A percentile compares a stretch with the other conserved stretches of the same genome.
Conservation (phyloP, 2,113 vertebrate genomes). For the Ammodytes dubius region DNA sequence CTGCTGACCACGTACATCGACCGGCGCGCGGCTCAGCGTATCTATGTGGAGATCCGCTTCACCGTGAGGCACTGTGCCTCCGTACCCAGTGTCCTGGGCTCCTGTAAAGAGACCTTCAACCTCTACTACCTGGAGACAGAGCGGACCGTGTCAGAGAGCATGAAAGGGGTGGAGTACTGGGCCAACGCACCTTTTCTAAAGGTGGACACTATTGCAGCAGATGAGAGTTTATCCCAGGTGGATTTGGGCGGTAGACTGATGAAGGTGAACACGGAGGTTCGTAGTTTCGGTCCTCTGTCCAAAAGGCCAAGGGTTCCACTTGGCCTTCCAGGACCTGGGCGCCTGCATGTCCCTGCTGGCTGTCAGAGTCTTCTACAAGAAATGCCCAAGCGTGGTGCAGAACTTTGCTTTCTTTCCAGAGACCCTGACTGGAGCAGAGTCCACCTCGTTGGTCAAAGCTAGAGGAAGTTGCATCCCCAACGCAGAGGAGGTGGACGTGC, state of each 20-base stretch:
- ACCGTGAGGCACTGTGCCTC: conserved; percentile 98
- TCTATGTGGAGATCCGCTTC: conserved; percentile 99
- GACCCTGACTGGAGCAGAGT: conserved; percentile 97
- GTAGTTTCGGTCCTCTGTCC: conserved; percentile 94
- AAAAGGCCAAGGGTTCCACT: conserved; percentile 93
- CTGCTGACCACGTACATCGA: conserved; percentile 96
- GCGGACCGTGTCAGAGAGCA: conserved; percentile 87
- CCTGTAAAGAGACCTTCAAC: conserved; percentile 99
- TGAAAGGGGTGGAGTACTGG: conserved; percentile 94
- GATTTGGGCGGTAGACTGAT: conserved; percentile 97
- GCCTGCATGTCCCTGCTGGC: conserved; percentile 98
- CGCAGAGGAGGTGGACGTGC: conserved; percentile 95
- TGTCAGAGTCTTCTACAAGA: conserved; percentile 98
- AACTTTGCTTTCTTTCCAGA: conserved; percentile 97
- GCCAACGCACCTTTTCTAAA: conserved; percentile 93
- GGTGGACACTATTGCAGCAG: conserved; percentile 89
- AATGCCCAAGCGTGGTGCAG: conserved; percentile 95
- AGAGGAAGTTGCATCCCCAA: conserved; percentile 94
- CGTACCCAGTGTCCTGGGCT: conserved; percentile 96
- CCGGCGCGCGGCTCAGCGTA: conserved; percentile 92
- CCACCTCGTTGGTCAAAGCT: conserved; percentile 96
- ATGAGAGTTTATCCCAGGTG: conserved; percentile 91
- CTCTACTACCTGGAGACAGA: conserved; percentile 98
- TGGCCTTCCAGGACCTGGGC: conserved; percentile 98
- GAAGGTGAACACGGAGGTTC: conserved; percentile 99